Evolutionary conservation across 2,888 invertebrate species (phyloP).

Genomic region (Parelbella ahira): DNA sequence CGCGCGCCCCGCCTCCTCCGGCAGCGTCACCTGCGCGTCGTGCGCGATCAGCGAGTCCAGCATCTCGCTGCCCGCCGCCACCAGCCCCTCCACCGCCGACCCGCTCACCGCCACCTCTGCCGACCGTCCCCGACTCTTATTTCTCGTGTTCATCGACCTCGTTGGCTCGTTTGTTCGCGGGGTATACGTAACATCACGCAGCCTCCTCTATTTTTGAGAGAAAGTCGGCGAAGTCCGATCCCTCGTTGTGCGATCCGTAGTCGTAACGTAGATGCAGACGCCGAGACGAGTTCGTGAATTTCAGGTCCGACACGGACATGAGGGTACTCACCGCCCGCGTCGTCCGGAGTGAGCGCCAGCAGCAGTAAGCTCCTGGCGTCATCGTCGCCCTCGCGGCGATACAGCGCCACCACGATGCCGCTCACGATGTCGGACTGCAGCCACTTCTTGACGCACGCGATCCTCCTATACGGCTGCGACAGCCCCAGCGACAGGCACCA

Average conservation of each 20-base stretch:
- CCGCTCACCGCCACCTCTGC: conserved; percentile 1
- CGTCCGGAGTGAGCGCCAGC: background rate
- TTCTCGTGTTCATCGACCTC: too few relatives aligned
- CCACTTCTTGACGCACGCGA: background rate
- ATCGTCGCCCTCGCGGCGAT: background rate
- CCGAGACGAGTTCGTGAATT: too few relatives aligned
- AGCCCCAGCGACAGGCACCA: background rate
- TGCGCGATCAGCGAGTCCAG: background rate
- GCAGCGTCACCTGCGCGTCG: too few relatives aligned
- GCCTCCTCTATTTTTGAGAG: too few relatives aligned
- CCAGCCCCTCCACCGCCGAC: background rate
- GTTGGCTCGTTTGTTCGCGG: too few relatives aligned
- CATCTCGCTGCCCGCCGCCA: background rate
- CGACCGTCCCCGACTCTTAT: too few relatives aligned
- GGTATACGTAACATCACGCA: too few relatives aligned
- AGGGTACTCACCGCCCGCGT: background rate
- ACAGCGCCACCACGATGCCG: background rate
- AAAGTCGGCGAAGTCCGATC: background rate
- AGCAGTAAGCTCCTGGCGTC: background rate
- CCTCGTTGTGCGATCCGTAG: background rate
- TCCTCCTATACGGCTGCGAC: background rate
- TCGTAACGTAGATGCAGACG: background rate
- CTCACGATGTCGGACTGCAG: background rate
- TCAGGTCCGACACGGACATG: too few relatives aligned
- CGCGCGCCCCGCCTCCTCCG: background rate